phyloP scores from a whole-genome alignment of 2,888 invertebrate genomes.

The Stenotaenia linearis region DNA sequence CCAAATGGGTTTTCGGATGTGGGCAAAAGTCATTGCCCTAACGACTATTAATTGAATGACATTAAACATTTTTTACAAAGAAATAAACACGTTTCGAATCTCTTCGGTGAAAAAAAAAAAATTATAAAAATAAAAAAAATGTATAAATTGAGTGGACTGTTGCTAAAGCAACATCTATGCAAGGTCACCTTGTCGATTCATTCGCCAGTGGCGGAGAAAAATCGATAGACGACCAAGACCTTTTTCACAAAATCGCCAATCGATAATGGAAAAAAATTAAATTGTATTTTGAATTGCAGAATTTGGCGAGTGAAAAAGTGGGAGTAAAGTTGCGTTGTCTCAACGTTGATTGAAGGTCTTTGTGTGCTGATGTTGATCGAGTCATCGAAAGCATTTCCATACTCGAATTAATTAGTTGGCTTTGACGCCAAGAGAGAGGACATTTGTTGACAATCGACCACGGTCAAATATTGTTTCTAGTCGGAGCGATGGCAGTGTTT shows the following conservation, averaged over 20 bases:
- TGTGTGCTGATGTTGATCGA: not conserved
- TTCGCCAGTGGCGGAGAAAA: not conserved
- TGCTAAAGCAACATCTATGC: not conserved
- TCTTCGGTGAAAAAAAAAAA: not conserved
- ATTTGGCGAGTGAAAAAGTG: not conserved
- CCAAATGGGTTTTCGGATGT: constrained; percentile 1
- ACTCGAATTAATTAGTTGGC: constrained; percentile 1
- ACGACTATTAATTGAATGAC: not conserved
- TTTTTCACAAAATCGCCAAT: constrained; percentile 6
- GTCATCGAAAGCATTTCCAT: not conserved
- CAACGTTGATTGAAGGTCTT: not conserved
- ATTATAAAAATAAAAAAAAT: not conserved
- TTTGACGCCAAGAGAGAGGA: not conserved
- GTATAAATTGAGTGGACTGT: not conserved
- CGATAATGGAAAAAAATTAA: not conserved
- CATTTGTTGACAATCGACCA: not conserved
- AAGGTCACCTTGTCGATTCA: constrained; percentile 15
- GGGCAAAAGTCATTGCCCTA: not conserved
- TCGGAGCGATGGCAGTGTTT: not conserved
- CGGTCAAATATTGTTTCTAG: not conserved
- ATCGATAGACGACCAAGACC: constrained; percentile 7
- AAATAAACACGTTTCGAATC: not conserved
- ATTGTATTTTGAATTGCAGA: not conserved
- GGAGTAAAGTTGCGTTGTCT: not conserved
- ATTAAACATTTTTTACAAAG: not conserved